Base-by-base conservation (phyloP, 2,113 vertebrate species). In the Carassius auratus region DNA sequence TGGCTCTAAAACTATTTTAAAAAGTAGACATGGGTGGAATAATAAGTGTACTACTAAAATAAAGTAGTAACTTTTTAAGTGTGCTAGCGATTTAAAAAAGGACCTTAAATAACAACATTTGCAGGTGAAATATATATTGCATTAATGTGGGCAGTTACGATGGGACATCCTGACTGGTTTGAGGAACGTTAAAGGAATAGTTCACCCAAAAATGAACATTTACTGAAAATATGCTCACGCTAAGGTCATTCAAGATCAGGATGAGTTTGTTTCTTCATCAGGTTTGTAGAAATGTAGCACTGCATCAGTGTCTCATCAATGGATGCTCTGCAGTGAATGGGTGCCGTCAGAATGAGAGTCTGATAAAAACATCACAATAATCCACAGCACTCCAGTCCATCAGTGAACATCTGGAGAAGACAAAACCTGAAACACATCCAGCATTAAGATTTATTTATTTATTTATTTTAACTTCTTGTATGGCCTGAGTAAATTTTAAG, bases 21-120 rank as follows among this genome's bases (percentile, higher is more conserved):
- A 87, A 89, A 79, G 86, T 88, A 90, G 88, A 92, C 91, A 85
- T n/a, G 79, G 79, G 85, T 92, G 92, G 91, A 94, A 94, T 94
- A 93, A 89, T 62, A 81, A 91, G 89, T 90, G 89, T 92, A 88
- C 87, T 85, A 84, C 87, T 89, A 86, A 92, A 94, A 92, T 81
- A 13, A 64, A 26, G 91, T 86, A 88, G 85, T 93, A 90, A 93
- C 89, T 89, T 92, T 93, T 93, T 91, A 93, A 88, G 62, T 89
- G 89, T 90, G 57, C 23, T n/a, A 55, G 85, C 84, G 83, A 92
- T 93, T 93, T 87, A 86, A 48, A 66, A 81, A 23, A 33, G 9
- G 12, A 62, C 30, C 59, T 6, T 76, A 50, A 30, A 33, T 50
- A 10, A 15, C n/a, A 59, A 78, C 33, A 59, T 59, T 59, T 38